A percentile compares a stretch with the other conserved stretches of the same genome.
Evolutionary conservation across 2,113 vertebrate genomes (phyloP).

Genomic region (Pseudonaja textilis): DNA sequence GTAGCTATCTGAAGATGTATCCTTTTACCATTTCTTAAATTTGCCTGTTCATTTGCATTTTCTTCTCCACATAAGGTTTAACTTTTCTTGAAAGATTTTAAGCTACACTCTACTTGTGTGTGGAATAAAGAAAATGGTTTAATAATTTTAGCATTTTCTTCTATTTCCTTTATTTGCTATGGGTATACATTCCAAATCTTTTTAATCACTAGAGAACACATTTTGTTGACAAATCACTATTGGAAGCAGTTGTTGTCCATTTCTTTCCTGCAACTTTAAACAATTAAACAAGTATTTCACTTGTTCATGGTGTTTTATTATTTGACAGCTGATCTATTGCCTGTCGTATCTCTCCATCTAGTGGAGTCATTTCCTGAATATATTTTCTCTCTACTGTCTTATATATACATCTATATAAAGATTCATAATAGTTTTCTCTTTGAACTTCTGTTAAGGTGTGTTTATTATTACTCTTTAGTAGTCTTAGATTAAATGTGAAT

Average conservation of each 20-base stretch:
- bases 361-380: background rate
- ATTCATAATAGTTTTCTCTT: background rate
- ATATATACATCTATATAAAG: background rate
- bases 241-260: background rate
- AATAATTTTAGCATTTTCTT: background rate
- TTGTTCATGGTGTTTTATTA: background rate
- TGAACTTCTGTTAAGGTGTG: background rate
- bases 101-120: background rate
- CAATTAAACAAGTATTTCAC: background rate
- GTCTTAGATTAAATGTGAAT: background rate
- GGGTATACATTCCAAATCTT: background rate
- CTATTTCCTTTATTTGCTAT: background rate
- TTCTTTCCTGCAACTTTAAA: background rate
- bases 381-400: background rate
- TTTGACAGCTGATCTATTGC: background rate
- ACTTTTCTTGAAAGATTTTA: background rate
- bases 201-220: background rate
- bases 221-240: background rate
- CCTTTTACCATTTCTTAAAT: background rate
- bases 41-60: background rate
- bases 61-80: background rate
- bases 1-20: background rate
- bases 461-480: background rate
- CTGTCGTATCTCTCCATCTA: background rate
- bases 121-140: background rate